phyloP scores from a whole-genome alignment of 1,140 invertebrate genomes.

The Ganaspis sp. region DNA sequence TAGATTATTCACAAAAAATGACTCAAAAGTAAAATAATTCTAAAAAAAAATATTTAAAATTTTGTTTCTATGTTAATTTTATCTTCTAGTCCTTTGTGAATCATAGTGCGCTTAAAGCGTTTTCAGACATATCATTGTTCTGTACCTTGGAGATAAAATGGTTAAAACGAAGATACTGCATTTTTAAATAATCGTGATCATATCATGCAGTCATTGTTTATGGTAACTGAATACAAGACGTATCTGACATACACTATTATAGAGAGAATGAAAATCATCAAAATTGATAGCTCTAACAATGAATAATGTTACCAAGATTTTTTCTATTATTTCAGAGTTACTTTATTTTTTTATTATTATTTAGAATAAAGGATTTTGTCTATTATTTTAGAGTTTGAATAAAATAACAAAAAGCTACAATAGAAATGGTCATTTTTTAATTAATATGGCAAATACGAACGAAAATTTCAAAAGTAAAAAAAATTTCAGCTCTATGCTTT shows the following conservation, averaged over 20 bases:
- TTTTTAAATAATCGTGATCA: slow-evolving; percentile 10
- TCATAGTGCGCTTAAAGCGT: not conserved
- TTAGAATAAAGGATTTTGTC: too few relatives aligned
- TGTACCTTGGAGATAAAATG: not conserved
- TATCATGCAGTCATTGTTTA: not conserved
- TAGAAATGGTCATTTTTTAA: too few relatives aligned
- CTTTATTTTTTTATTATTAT: too few relatives aligned
- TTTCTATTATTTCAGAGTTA: too few relatives aligned
- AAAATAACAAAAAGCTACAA: too few relatives aligned
- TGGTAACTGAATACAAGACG: not conserved
- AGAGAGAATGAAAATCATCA: not conserved
- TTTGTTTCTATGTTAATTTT: not conserved
- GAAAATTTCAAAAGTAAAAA: too few relatives aligned
- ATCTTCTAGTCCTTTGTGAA: not conserved
- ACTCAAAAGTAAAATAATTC: not conserved
- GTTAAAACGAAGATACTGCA: not conserved
- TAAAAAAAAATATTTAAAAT: not conserved
- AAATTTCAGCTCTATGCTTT: too few relatives aligned
- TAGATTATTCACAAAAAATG: not conserved
- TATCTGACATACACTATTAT: not conserved
- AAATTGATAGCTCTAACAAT: not conserved
- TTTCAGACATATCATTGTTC: not conserved
- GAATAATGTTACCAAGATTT: not conserved
- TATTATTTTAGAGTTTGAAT: too few relatives aligned
- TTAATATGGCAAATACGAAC: too few relatives aligned